Evolutionary conservation across 2,797 vertebrate genomes (phyloP).

Genomic region (Coracias cyanogaster): DNA sequence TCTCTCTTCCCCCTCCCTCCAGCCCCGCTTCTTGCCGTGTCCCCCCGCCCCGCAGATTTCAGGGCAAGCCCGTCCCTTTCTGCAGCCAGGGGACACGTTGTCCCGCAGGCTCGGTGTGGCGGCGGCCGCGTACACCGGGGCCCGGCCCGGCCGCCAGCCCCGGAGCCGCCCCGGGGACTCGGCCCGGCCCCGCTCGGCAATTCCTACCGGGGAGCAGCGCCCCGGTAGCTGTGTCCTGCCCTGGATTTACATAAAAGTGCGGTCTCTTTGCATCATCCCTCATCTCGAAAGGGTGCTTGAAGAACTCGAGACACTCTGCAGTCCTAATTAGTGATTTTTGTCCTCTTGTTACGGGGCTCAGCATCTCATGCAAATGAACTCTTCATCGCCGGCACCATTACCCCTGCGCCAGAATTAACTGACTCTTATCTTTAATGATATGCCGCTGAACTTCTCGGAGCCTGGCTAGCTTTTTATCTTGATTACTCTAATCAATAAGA

Average conservation of each 20-base stretch:
- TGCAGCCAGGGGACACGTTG: too few species aligned
- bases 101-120: neutral
- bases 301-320: conserved; percentile 85
- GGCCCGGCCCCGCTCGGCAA: neutral
- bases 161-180: neutral
- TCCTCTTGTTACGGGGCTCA: conserved; percentile 89
- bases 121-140: neutral
- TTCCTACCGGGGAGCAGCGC: conserved; percentile 4
- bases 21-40: too few species aligned
- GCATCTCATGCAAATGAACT: conserved; percentile 94
- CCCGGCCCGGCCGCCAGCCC: neutral
- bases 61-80: neutral
- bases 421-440: conserved; percentile 92
- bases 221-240: conserved; percentile 44
- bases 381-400: conserved; percentile 87
- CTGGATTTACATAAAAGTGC: conserved; percentile 78
- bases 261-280: conserved; percentile 70
- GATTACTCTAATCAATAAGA: conserved; percentile 92
- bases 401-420: conserved; percentile 88
- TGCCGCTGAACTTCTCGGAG: conserved; percentile 86
- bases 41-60: neutral
- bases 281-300: conserved; percentile 87
- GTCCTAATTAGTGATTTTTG: conserved; percentile 97
- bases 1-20: too few species aligned
- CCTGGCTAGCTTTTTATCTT: conserved; percentile 87